A percentile compares a stretch with the other conserved stretches of the same genome.
These are phyloP conservation scores for Colistium nudipinnis DNA, from an alignment of 2,113 vertebrate species.

Conservation along the genomic window DNA sequence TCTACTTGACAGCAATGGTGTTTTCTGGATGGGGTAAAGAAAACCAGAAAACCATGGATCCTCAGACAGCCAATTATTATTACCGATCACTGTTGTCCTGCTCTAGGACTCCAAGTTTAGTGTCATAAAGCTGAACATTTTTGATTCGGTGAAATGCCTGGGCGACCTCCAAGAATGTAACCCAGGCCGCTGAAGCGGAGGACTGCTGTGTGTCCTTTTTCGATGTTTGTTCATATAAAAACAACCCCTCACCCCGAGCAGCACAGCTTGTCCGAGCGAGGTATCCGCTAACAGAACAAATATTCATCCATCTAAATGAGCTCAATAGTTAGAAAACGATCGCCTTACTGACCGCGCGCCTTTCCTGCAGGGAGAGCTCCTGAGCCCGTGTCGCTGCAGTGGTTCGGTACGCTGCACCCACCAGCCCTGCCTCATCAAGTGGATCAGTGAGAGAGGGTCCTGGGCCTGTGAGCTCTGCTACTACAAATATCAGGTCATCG, in stretches of 20 bases:
- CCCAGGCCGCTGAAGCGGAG: neutral
- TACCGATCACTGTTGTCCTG: neutral
- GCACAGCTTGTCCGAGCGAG: neutral
- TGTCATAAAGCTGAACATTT: neutral
- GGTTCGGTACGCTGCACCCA: constrained; percentile 98
- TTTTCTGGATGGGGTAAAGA: constrained; percentile 18
- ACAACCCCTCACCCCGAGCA: neutral
- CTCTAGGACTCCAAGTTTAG: neutral
- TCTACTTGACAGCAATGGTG: constrained; percentile 26
- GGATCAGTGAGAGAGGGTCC: constrained; percentile 98
- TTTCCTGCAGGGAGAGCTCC: constrained; percentile 90
- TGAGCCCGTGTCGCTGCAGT: constrained; percentile 95
- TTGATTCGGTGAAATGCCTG: neutral
- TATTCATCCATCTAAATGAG: neutral
- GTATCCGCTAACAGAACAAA: neutral
- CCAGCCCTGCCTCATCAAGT: constrained; percentile 98
- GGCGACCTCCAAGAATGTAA: neutral
- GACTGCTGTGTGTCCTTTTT: neutral
- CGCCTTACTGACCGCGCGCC: constrained; percentile 11
- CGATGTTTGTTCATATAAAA: neutral
- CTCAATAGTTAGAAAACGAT: neutral
- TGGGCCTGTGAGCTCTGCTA: constrained; percentile 99
- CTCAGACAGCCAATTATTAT: neutral
- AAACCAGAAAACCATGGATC: constrained; percentile 6
- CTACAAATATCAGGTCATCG: constrained; percentile 99